These are phyloP conservation scores for Acipenser ruthenus DNA, from an alignment of 2,797 vertebrate genomes.

Conservation along the genomic window DNA sequence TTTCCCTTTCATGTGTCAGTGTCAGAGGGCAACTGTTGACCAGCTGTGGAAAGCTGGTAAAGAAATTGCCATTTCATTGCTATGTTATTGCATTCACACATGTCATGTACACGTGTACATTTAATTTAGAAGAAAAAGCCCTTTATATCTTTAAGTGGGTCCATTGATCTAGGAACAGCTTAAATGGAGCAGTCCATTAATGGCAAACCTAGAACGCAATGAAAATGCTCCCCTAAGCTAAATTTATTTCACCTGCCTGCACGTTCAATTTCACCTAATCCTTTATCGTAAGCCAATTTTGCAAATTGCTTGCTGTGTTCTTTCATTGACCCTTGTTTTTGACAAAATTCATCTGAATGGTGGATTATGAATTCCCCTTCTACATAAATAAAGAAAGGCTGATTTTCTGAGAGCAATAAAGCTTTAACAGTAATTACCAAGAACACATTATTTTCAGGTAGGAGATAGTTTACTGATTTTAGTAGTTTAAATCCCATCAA, in stretches of 20 bases:
- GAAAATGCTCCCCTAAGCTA: not conserved
- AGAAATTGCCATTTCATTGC: conserved; percentile 24
- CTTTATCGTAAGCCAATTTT: conserved; percentile 9
- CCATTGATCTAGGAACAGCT: not conserved
- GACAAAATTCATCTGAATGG: too few relatives aligned
- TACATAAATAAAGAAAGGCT: too few relatives aligned
- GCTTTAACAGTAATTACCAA: not conserved
- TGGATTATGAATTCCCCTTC: too few relatives aligned
- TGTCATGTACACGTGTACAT: not conserved
- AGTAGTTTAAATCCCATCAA: too few relatives aligned
- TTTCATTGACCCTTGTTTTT: too few relatives aligned
- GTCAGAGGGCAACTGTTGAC: conserved; percentile 60
- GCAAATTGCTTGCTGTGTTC: not conserved
- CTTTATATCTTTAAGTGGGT: not conserved
- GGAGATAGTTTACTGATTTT: too few relatives aligned
- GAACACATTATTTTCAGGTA: too few relatives aligned
- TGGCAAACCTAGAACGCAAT: not conserved
- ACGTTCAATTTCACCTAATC: conserved; percentile 1
- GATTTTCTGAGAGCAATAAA: too few relatives aligned
- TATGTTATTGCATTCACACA: not conserved
- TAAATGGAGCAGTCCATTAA: not conserved
- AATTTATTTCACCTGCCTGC: not conserved
- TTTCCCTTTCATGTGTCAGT: conserved; percentile 63
- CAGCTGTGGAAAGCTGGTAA: conserved; percentile 59
- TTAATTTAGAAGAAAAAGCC: conserved; percentile 1